Conservation (phyloP, 2,113 vertebrate species). For the Poeciliopsis turrubarensis region DNA sequence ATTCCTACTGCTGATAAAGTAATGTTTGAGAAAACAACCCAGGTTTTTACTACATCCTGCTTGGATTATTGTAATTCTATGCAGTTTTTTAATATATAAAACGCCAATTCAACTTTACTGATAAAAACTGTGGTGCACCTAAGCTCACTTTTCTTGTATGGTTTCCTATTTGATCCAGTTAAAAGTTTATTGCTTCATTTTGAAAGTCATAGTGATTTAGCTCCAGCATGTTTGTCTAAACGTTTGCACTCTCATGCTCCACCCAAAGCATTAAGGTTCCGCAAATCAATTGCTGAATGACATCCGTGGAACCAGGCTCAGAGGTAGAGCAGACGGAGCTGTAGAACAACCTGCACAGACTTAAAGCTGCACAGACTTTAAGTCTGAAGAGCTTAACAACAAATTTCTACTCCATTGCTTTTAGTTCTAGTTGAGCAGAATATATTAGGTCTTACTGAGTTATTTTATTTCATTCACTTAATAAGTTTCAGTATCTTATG, state of each 20-base stretch:
- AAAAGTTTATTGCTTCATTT: neutral
- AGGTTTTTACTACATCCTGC: neutral
- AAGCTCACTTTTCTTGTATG: neutral
- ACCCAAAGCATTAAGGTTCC: neutral
- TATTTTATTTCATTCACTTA: neutral
- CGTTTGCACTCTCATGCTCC: neutral
- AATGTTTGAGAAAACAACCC: neutral
- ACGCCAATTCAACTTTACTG: no score
- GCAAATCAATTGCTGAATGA: neutral
- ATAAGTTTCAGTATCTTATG: neutral
- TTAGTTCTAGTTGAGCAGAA: neutral
- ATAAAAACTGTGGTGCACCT: neutral
- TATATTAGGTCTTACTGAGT: neutral
- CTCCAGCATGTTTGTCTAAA: neutral
- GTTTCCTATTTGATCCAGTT: neutral
- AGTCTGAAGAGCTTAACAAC: neutral
- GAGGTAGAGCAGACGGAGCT: neutral
- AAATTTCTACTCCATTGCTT: neutral
- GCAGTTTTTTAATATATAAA: no score
- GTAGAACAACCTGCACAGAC: neutral
- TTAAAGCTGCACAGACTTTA: neutral
- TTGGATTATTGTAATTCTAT: neutral
- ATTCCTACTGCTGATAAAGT: neutral
- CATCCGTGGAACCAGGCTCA: no score
- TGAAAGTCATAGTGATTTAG: neutral